Evolutionary conservation across 2,797 vertebrate species (phyloP), one percentile per base, ranked within the genome.

Genomic region (Silurus aristotelis): DNA sequence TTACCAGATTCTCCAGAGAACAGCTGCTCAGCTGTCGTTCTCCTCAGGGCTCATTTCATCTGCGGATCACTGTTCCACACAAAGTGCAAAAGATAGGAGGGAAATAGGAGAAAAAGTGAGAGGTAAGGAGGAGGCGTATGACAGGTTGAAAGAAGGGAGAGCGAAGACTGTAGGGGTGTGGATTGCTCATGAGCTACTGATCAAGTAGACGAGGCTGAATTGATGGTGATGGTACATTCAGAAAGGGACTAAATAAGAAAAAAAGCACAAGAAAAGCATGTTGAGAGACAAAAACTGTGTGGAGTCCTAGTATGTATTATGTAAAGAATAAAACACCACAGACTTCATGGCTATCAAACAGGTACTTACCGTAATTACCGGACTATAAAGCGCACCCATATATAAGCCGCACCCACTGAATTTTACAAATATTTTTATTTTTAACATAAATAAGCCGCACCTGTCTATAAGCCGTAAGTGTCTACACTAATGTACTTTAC

Each of bases 231-330:
- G 70, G 58, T 64, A 5, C 14, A 63, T 79, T 83, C 64, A 80
- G 80, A 77, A 86, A 66, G 83, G 82, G 83, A 89, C 48, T n/a
- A 43, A 84, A 88, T 84, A 81, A 89, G 72, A 73, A 75, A 15
- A 71, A 85, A 27, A 43, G 48, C 6, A 38, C 38, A 64, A 61
- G 61, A 58, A 58, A 27, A 6, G 3, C 31, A 38, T 27, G 46
- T n/a, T 56, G 48, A 66, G 43, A 56, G 66, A 81, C 1, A 63
- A 60, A 52, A 73, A 75, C 8, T 20, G 17, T 19, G 73, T 58
- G 75, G 25, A 10, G 15, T 52, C 8, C 20, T 52, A 52, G 46
- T 25, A 72, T 72, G 12, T 52, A 55, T 56, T 55, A 25, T 76
- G 15, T 76, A 58, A 76, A 43, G 19, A 78, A 19, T 56, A 5